Base-by-base conservation (phyloP, 1,140 invertebrate species). In the Caenorhabditis inopinata region DNA sequence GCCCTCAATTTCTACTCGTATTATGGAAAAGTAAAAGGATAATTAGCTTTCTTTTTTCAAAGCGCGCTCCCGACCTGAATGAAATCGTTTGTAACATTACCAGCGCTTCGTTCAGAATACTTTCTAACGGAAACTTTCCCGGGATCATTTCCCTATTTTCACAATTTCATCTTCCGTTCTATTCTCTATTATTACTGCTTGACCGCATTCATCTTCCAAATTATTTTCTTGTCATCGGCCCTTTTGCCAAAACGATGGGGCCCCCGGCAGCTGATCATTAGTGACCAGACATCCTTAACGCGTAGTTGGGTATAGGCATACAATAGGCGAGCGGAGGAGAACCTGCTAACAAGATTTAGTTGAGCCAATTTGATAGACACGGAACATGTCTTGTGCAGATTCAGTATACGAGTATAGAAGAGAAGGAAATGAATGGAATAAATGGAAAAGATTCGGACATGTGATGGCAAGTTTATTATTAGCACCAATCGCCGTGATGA, bases 291-390 rank as follows among this genome's bases (percentile, higher is more conserved):
- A 68, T 32, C 58, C 58, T 42, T 21, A 51, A 7, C 49, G 21
- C 27, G 12, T 2, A 23, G 27, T 23, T 23, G 51, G 51, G 35
- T 32, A 58, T 58, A 32, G 51, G 51, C 51, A 68, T 68, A 68
- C 58, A 68, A 68, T 68, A 68, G 58, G 16, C 38, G n/a, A 4
- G 7, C 12, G 18, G 25, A 21, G 58, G 7, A 38, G 32, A 68
- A 68, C 58, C 58, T 68, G 58, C 58, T 68, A 68, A 68, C 58
- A 68, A 38, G 32, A 68, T 68, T 68, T 68, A 68, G 58, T 68
- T 68, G 58, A 68, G 58, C 58, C 58, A 68, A 68, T 68, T 68
- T 68, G 58, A 68, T 68, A 11, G 29, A 68, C 58, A 68, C 58
- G 21, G n/a, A 68, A 68, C 32, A 18, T 68, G 58, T 68, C 58